Evolutionary conservation across 2,113 vertebrate genomes (phyloP).

Genomic region (Montifringilla adamsi): DNA sequence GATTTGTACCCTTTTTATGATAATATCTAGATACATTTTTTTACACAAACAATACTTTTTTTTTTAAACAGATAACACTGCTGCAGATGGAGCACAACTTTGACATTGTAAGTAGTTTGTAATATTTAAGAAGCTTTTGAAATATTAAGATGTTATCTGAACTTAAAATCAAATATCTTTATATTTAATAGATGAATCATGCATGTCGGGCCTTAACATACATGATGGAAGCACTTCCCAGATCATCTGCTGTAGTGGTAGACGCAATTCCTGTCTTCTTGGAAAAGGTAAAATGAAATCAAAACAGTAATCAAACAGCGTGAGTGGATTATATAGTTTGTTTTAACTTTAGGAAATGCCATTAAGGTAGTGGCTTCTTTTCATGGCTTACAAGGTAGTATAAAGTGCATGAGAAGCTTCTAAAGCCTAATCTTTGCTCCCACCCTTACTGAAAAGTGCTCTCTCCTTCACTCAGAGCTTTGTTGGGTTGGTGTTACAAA

Average conservation of each 20-base stretch:
- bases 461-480: not conserved
- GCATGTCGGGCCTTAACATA: constrained; percentile 98
- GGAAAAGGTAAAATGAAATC: constrained; percentile 85
- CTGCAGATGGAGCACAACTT: constrained; percentile 99
- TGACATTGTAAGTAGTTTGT: constrained; percentile 91
- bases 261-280: constrained; percentile 99
- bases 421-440: not conserved
- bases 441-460: not conserved
- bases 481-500: not conserved
- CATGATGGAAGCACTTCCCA: constrained; percentile 99
- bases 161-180: not conserved
- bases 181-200: constrained; percentile 90
- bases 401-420: not conserved
- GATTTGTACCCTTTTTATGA: not conserved
- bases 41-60: not conserved
- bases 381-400: not conserved
- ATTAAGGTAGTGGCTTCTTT: not conserved
- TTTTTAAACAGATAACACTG: constrained; percentile 87
- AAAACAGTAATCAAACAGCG: not conserved
- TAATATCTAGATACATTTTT: not conserved
- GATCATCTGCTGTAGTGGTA: constrained; percentile 97
- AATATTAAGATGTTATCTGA: not conserved
- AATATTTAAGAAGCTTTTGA: not conserved
- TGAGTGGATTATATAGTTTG: not conserved
- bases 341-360: not conserved